Base-by-base conservation (phyloP, 2,113 vertebrate species). In the Lota lota region DNA sequence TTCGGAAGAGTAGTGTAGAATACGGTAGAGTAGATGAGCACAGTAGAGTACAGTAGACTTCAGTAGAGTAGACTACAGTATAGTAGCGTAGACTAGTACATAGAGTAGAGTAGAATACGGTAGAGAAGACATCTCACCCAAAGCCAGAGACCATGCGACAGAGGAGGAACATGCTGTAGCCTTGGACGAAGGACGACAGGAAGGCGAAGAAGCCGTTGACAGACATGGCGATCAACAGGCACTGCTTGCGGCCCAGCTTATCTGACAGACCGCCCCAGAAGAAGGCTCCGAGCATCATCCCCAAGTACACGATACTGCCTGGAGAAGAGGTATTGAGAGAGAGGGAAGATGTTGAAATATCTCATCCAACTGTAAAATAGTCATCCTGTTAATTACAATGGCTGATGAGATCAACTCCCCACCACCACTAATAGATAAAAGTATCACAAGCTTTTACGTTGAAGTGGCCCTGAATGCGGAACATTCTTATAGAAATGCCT, bases 151-250 rank as follows among this genome's bases (percentile, higher is more conserved):
- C 90, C 83, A 98, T 94, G 81, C 97, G 95, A 89, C 97, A 99
- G 83, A 98, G 88, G 84, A 99, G 94, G 89, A 99, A 99, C 88
- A 95, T 95, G 79, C 95, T 94, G 89, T 99, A 99, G 68, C 96
- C 97, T 87, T 99, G 96, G 85, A 99, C 97, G 79, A 99, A 99
- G 28, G 97, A 97, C 64, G 96, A 99, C 67, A 99, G 96, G 93
- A 99, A 99, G 93, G 97, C 95, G 89, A 99, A 99, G 93, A 97
- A 96, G 88, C 95, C 96, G 73, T 98, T 98, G 91, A 99, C 87
- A 59, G 96, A 98, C 95, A 99, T 93, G 77, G 95, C 95, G 63
- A 99, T 95, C 75, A 99, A 94, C 79, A 99, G 95, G 75, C 94
- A 94, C 86, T 98, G 96, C 72, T 89, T 95, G 56, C 97, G 94